Evolutionary conservation across 2,113 vertebrate species (phyloP).

Genomic region (Prunella himalayana): DNA sequence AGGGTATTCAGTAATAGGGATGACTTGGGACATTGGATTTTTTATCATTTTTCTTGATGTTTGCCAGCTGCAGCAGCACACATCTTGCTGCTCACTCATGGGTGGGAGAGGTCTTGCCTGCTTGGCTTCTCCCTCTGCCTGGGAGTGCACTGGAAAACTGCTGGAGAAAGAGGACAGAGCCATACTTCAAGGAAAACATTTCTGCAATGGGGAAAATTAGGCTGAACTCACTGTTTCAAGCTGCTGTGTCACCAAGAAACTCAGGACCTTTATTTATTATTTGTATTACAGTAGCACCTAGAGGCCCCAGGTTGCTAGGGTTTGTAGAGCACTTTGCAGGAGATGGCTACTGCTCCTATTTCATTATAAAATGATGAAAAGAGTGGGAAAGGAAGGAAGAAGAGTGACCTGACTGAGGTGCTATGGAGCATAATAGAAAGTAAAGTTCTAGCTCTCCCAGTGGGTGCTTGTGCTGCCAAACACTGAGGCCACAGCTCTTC

Average conservation of each 20-base stretch:
- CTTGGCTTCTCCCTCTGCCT: not conserved
- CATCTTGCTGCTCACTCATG: not conserved
- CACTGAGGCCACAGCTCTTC: not conserved
- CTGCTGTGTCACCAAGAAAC: not conserved
- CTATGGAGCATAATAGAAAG: not conserved
- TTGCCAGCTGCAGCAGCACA: not conserved
- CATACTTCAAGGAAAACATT: accelerated
- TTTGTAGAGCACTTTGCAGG: not conserved
- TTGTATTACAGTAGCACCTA: conserved; percentile 36
- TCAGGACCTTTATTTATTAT: not conserved
- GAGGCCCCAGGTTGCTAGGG: not conserved
- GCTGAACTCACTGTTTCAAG: not conserved
- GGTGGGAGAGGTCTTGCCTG: not conserved
- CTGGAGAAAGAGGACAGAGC: not conserved
- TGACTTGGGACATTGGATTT: not conserved
- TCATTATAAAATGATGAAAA: not conserved
- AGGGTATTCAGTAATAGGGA: not conserved
- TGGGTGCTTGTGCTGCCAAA: not conserved
- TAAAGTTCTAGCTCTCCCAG: not conserved
- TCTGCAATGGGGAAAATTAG: not conserved
- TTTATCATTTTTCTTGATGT: not conserved
- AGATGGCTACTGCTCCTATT: not conserved
- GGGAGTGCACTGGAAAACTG: accelerated
- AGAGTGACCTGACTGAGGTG: not conserved
- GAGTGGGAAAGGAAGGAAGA: not conserved